phyloP scores from a whole-genome alignment of 2,113 vertebrate species.

The Pangasianodon hypophthalmus region DNA sequence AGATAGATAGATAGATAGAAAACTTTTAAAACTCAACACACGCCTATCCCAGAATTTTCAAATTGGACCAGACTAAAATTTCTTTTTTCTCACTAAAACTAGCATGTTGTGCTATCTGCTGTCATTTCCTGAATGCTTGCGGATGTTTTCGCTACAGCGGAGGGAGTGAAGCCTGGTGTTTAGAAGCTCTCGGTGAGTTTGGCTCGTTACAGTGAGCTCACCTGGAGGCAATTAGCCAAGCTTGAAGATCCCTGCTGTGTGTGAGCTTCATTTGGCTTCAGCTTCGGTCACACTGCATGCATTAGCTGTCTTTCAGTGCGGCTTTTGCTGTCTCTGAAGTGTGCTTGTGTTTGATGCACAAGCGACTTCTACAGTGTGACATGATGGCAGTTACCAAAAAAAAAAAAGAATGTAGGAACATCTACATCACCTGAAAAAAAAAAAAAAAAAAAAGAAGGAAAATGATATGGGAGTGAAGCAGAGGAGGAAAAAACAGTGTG shows the following conservation, averaged over 20 bases:
- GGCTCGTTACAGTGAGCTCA: conserved; percentile 7
- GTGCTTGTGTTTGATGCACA: conserved; percentile 3
- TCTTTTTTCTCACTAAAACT: not conserved
- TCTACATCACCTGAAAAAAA: not conserved
- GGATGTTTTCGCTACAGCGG: not conserved
- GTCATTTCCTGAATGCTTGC: not conserved
- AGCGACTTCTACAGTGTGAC: not conserved
- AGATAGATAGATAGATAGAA: not conserved
- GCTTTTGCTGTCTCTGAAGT: conserved; percentile 8
- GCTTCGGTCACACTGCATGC: conserved; percentile 10
- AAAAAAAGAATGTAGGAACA: not conserved
- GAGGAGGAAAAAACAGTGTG: not conserved
- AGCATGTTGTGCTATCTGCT: not conserved
- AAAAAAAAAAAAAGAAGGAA: no score
- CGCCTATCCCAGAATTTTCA: no score
- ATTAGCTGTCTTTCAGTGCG: not conserved
- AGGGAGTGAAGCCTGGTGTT: not conserved
- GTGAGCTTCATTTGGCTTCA: conserved; percentile 33
- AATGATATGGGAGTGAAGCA: not conserved
- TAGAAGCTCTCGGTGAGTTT: not conserved
- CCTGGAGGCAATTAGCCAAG: conserved; percentile 30
- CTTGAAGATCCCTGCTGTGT: conserved; percentile 12
- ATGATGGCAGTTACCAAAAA: not conserved
- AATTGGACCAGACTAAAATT: not conserved
- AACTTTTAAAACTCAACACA: no score